These are phyloP conservation scores for Formica selysi DNA, from an alignment of 1,140 invertebrate genomes.

Conservation along the genomic window DNA sequence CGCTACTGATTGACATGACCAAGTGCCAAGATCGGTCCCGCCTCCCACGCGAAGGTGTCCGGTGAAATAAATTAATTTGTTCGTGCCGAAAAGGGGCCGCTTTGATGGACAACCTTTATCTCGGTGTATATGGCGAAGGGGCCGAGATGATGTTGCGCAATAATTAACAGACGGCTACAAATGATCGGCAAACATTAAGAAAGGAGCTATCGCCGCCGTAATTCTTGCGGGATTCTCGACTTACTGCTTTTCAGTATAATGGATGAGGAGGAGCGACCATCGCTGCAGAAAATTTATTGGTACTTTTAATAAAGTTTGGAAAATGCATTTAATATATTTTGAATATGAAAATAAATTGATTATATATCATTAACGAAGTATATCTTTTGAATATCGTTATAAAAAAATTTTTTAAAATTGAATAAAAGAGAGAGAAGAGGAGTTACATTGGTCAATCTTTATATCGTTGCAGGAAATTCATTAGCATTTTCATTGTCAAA, in stretches of 20 bases:
- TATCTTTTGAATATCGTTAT: constrained; percentile 4
- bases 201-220: constrained; percentile 7
- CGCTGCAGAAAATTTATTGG: constrained; percentile 37
- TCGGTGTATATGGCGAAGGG: neutral
- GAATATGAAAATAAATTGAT: constrained; percentile 31
- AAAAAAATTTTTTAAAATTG: constrained; percentile 33
- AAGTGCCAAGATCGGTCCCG: constrained; percentile 12
- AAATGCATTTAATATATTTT: constrained; percentile 41
- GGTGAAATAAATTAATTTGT: constrained; percentile 74
- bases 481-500: neutral
- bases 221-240: constrained; percentile 14
- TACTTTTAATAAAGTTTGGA: constrained; percentile 35
- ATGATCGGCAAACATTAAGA: constrained; percentile 54
- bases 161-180: constrained; percentile 67
- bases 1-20: constrained; percentile 71
- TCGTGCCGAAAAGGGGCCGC: constrained; percentile 63
- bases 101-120: constrained; percentile 61
- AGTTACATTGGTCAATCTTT: neutral
- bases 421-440: neutral
- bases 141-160: constrained; percentile 45
- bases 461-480: neutral
- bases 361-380: constrained; percentile 5
- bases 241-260: neutral
- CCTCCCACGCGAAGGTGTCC: constrained; percentile 55
- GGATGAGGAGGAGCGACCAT: constrained; percentile 9